These are phyloP conservation scores for Eospalax fontanierii DNA, from an alignment of 2,797 vertebrate species.

Conservation along the genomic window DNA sequence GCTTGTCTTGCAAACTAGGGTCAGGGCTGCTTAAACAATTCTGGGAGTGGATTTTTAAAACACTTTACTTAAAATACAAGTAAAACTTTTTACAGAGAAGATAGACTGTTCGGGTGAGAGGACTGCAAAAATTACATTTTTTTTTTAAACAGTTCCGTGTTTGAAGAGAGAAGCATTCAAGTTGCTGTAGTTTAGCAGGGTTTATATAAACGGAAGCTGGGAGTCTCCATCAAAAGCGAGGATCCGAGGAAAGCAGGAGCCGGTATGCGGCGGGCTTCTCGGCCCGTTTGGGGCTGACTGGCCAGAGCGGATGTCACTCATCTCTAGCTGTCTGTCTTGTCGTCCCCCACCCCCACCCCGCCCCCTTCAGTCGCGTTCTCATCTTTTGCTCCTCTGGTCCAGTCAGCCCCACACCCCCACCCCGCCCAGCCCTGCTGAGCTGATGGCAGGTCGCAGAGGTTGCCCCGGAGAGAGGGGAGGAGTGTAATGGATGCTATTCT, in stretches of 20 bases:
- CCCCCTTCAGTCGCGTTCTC: not conserved
- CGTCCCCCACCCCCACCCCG: not conserved
- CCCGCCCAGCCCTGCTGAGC: not conserved
- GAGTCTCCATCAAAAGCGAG: not conserved
- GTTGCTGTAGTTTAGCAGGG: not conserved
- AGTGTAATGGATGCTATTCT: not conserved
- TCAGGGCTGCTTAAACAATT: conserved; percentile 6
- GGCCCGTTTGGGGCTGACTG: not conserved
- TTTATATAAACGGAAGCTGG: conserved; percentile 56
- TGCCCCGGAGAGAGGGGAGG: accelerated
- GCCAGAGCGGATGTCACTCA: not conserved
- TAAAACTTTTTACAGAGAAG: not conserved
- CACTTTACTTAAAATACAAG: not conserved
- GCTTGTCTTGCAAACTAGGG: not conserved
- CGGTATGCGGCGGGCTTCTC: not conserved
- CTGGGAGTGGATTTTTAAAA: not conserved
- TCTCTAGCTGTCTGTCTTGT: not conserved
- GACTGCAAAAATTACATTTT: not conserved
- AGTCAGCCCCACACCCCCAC: not conserved
- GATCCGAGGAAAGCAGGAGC: conserved; percentile 14
- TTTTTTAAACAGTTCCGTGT: not conserved
- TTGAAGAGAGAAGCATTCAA: conserved; percentile 6
- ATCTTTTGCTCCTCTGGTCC: accelerated
- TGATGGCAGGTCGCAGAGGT: not conserved
- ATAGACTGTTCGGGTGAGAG: not conserved